Conservation (phyloP, 2,797 vertebrate genomes). For the Tinamus major region DNA sequence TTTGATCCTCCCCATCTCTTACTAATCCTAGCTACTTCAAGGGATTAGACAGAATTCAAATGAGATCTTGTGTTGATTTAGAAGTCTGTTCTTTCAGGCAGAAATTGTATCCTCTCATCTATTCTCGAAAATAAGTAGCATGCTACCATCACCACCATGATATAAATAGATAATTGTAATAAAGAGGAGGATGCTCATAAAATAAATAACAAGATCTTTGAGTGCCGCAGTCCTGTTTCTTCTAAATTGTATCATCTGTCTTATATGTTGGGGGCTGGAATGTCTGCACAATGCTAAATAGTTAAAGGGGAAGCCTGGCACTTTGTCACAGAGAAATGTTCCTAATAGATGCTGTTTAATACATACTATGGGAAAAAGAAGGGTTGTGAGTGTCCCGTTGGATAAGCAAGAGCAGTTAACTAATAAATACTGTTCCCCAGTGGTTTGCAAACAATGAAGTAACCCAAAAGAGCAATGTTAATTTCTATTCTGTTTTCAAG, state of each 20-base stretch:
- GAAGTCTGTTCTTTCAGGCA: neutral
- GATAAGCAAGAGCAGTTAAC: slow-evolving; percentile 44
- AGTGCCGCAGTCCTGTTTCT: neutral
- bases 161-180: slow-evolving; percentile 12
- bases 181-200: neutral
- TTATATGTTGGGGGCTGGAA: neutral
- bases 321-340: slow-evolving; percentile 19
- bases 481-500: slow-evolving; percentile 62
- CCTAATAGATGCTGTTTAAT: slow-evolving; percentile 38
- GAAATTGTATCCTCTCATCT: neutral
- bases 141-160: neutral
- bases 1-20: slow-evolving; percentile 57
- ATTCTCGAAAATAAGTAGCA: slow-evolving; percentile 2
- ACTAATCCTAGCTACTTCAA: slow-evolving; percentile 51
- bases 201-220: slow-evolving; percentile 3
- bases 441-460: slow-evolving; percentile 51
- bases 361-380: neutral
- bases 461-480: slow-evolving; percentile 50
- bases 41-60: slow-evolving; percentile 37
- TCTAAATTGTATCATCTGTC: neutral
- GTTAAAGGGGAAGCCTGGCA: slow-evolving; percentile 32
- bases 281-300: slow-evolving; percentile 20
- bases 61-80: slow-evolving; percentile 30
- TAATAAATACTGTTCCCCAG: slow-evolving; percentile 49
- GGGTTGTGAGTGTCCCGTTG: neutral